phyloP scores from a whole-genome alignment of 2,888 invertebrate genomes.

The Pelosia muscerda region DNA sequence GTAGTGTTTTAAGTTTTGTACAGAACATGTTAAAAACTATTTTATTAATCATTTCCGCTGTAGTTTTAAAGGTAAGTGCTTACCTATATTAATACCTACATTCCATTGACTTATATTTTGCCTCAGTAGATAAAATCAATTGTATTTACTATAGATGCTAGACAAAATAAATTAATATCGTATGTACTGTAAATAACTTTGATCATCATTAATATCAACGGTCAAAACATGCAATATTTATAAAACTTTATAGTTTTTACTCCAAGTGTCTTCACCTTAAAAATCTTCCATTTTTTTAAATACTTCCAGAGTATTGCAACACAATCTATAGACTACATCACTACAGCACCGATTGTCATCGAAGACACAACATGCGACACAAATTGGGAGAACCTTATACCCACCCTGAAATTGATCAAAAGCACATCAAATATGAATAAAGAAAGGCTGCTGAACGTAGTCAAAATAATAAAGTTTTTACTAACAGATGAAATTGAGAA shows the following conservation, averaged over 20 bases:
- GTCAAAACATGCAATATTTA: no score
- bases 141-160: no score
- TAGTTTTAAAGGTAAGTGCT: slow-evolving; percentile 53
- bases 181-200: no score
- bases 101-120: neutral
- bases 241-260: no score
- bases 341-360: slow-evolving; percentile 15
- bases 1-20: slow-evolving; percentile 43
- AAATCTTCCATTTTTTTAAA: neutral
- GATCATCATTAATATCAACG: no score
- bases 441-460: slow-evolving; percentile 48
- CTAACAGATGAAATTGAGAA: slow-evolving; percentile 43
- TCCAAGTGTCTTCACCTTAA: no score
- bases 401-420: slow-evolving; percentile 41
- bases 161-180: no score
- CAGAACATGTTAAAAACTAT: slow-evolving; percentile 42
- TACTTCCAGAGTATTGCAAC: slow-evolving; percentile 31
- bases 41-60: slow-evolving; percentile 31
- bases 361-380: slow-evolving; percentile 10
- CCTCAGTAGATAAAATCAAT: no score
- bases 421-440: slow-evolving; percentile 41
- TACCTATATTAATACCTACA: no score
- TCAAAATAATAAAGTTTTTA: slow-evolving; percentile 48
- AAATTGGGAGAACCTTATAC: slow-evolving; percentile 39
- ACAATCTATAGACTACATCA: slow-evolving; percentile 27